Conservation (phyloP, 2,113 vertebrate genomes). For the Phylloscopus trochilus region DNA sequence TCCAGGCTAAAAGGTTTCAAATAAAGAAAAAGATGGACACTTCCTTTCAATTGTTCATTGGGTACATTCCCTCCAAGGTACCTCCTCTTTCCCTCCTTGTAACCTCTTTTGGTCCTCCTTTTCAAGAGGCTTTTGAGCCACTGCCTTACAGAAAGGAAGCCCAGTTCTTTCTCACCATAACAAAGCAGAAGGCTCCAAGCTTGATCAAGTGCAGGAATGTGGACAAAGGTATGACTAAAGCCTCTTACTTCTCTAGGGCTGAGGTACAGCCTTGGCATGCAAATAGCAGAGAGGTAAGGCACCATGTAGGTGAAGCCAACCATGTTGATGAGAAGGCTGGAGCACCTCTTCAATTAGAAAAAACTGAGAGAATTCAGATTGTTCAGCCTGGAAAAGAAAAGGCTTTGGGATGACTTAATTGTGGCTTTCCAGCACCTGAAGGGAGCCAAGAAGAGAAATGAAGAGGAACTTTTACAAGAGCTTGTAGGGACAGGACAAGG, state of each 20-base stretch:
- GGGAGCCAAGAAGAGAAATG: not conserved
- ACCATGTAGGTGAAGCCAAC: not conserved
- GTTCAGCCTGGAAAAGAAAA: not conserved
- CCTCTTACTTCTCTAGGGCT: not conserved
- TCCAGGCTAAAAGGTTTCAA: not conserved
- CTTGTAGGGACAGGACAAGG: not conserved
- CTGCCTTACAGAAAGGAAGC: not conserved
- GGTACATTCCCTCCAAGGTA: not conserved
- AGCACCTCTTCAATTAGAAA: not conserved
- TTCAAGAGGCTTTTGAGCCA: not conserved
- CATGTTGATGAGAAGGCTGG: not conserved
- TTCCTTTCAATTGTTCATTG: not conserved
- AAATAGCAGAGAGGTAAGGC: not conserved
- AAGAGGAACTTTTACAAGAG: not conserved
- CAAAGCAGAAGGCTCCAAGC: not conserved
- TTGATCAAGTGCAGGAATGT: not conserved
- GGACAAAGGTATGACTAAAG: not conserved
- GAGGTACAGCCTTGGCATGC: not conserved
- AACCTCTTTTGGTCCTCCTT: not conserved
- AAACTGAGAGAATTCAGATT: not conserved
- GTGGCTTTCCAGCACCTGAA: not conserved
- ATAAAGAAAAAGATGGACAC: not conserved
- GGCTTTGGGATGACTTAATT: not conserved
- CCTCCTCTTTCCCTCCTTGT: not conserved
- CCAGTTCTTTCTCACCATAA: not conserved